These are phyloP conservation scores for Isotomurus palustris DNA, from an alignment of 2,888 invertebrate genomes.

Conservation along the genomic window DNA sequence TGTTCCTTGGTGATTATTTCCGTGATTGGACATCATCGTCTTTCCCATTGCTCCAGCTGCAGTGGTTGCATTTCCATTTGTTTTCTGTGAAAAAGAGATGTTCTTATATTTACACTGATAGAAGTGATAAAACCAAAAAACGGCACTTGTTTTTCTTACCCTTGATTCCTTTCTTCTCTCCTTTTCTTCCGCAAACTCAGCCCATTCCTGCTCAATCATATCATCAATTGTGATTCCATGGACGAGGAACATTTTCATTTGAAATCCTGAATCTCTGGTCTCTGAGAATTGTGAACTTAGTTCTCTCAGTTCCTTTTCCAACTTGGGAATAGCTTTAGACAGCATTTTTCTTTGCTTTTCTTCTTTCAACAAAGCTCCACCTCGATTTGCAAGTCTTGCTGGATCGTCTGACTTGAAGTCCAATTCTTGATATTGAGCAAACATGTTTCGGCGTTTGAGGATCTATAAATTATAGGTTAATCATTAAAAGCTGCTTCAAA, in stretches of 20 bases:
- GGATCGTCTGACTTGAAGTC: slow-evolving; percentile 73
- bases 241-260: slow-evolving; percentile 22
- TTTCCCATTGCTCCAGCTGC: neutral
- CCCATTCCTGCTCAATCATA: slow-evolving; percentile 31
- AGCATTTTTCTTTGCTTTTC: slow-evolving; percentile 80
- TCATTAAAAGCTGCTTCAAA: slow-evolving; percentile 23
- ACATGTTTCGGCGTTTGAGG: slow-evolving; percentile 63
- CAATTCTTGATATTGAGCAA: slow-evolving; percentile 69
- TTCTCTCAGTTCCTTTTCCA: slow-evolving; percentile 62
- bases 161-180: slow-evolving; percentile 26
- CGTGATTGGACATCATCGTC: slow-evolving; percentile 25
- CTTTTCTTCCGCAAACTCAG: slow-evolving; percentile 28
- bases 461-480: slow-evolving; percentile 63
- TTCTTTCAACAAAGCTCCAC: slow-evolving; percentile 77
- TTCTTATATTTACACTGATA: neutral
- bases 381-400: slow-evolving; percentile 72
- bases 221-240: slow-evolving; percentile 21
- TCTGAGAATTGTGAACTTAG: slow-evolving; percentile 58
- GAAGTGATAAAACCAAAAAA: neutral
- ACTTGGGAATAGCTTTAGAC: slow-evolving; percentile 63
- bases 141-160: slow-evolving; percentile 6
- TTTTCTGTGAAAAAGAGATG: slow-evolving; percentile 12
- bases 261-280: slow-evolving; percentile 51
- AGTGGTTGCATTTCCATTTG: neutral
- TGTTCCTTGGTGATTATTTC: slow-evolving; percentile 18